A percentile compares a stretch with the other conserved stretches of the same genome.
These are phyloP conservation scores for Diploscapter pachys DNA, from an alignment of 1,140 invertebrate genomes.

Conservation along the genomic window DNA sequence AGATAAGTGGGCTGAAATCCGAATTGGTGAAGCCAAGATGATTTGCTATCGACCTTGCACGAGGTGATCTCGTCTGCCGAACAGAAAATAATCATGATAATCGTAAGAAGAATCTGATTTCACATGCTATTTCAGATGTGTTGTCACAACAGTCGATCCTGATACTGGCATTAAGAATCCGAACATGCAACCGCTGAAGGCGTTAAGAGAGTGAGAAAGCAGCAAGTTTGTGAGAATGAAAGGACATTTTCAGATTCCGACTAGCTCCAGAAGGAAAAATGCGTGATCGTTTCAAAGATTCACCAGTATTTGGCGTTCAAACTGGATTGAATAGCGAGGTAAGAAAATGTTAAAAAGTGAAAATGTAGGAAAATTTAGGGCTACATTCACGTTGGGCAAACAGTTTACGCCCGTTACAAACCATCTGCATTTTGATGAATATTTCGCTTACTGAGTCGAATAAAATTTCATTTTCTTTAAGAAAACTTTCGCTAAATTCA, in stretches of 20 bases:
- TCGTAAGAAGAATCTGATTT: too few species aligned
- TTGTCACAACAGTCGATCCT: slow-evolving; percentile 54
- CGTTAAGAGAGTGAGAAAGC: slow-evolving; percentile 39
- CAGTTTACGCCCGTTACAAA: slow-evolving; percentile 32
- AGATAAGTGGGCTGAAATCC: slow-evolving; percentile 46
- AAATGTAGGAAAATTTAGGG: slow-evolving; percentile 7
- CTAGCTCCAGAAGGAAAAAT: slow-evolving; percentile 36
- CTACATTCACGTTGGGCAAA: slow-evolving; percentile 35
- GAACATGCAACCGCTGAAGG: slow-evolving; percentile 52
- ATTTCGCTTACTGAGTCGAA: too few species aligned
- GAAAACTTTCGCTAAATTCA: too few species aligned
- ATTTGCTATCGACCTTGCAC: slow-evolving; percentile 47
- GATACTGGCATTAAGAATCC: slow-evolving; percentile 51
- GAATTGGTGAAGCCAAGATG: slow-evolving; percentile 43
- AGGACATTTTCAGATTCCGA: slow-evolving; percentile 37
- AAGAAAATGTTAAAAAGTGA: slow-evolving; percentile 2
- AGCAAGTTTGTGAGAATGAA: neutral
- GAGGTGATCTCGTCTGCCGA: slow-evolving; percentile 27
- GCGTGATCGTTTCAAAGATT: slow-evolving; percentile 25
- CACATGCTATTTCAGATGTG: slow-evolving; percentile 36
- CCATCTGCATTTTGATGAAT: slow-evolving; percentile 19
- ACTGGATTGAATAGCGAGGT: slow-evolving; percentile 26
- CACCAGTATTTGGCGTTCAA: slow-evolving; percentile 37
- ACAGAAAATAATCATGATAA: too few species aligned
- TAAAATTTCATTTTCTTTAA: too few species aligned